Base-by-base conservation (phyloP, 2,888 invertebrate genomes). In the Entomobrya multifasciata region DNA sequence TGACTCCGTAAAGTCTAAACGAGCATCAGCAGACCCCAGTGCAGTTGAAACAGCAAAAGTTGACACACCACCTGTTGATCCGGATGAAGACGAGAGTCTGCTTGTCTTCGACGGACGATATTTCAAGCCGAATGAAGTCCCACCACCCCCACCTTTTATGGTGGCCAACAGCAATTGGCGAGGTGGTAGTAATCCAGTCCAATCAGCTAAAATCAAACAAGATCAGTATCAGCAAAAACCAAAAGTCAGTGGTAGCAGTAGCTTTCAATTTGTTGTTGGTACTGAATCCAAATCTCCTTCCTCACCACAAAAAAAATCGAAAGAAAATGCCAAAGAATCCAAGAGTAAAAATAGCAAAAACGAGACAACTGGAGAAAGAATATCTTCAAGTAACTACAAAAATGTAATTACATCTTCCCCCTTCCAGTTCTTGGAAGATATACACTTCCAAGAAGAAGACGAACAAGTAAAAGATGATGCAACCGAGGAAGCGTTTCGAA, bases 131-230 rank as follows among this genome's bases (percentile, higher is more conserved):
- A 62, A 85, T 17, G 79, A 85, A 41, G 79, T 79, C 1, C 79
- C 67, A 0, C 77, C 79, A 11, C 85, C 85, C 8, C 84, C 84
- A 27, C 30, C 57, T 22, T 85, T 78, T 13, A 85, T 85, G 85
- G 85, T 85, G 0, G 72, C 17, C n/a, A 47, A 81, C 15, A 82
- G 25, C 22, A 79, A 78, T 25, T 85, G 85, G 85, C 57, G 41
- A 8, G 36, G 36, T 36, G 8, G 36, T 6, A 36, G 36, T 36
- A 8, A 8, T 11, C 77, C 67, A 11, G n/a, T 1, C 5, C 5
- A 55, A 11, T 17, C 44, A 41, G 20, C 57, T 1, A 41, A 20
- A 57, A 36, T 17, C 30, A 47, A 11, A 74, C 17, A 25, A 65
- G n/a, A 0, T 25, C 49, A 79, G 20, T n/a, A n/a, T n/a, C 65